These are phyloP conservation scores for Sciurus vulgaris DNA, from an alignment of 2,797 vertebrate genomes.

Conservation along the genomic window DNA sequence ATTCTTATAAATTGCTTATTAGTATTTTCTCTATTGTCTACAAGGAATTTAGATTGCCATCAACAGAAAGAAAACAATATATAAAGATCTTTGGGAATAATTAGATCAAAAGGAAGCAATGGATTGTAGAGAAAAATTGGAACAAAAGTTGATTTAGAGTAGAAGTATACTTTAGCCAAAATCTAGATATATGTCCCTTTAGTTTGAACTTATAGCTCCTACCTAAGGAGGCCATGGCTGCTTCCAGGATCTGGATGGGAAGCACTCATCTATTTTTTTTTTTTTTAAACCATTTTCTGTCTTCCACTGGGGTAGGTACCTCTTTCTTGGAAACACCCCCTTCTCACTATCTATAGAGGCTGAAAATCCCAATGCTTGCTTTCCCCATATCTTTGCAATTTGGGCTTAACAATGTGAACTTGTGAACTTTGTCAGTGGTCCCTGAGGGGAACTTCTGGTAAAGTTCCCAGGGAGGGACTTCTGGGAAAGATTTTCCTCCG, in stretches of 20 bases:
- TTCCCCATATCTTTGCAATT: neutral
- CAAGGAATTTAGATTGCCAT: slow-evolving; percentile 3
- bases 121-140: neutral
- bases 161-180: neutral
- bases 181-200: neutral
- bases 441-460: neutral
- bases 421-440: neutral
- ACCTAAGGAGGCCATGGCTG: no score
- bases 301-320: neutral
- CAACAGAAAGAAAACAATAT: neutral
- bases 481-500: slow-evolving; percentile 55
- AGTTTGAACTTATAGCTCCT: neutral
- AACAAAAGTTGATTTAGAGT: neutral
- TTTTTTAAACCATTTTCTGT: no score
- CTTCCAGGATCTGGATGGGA: neutral
- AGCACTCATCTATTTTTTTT: neutral
- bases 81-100: neutral
- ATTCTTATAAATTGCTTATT: neutral
- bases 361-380: neutral
- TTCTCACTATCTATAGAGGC: neutral
- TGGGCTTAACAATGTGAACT: neutral
- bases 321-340: neutral
- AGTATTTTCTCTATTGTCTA: slow-evolving; percentile 10
- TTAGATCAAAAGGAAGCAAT: neutral
- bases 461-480: slow-evolving; percentile 31